A percentile compares a stretch with the other conserved stretches of the same genome.
Conservation (phyloP, 1,140 invertebrate species). For the Anastatus disparis region DNA sequence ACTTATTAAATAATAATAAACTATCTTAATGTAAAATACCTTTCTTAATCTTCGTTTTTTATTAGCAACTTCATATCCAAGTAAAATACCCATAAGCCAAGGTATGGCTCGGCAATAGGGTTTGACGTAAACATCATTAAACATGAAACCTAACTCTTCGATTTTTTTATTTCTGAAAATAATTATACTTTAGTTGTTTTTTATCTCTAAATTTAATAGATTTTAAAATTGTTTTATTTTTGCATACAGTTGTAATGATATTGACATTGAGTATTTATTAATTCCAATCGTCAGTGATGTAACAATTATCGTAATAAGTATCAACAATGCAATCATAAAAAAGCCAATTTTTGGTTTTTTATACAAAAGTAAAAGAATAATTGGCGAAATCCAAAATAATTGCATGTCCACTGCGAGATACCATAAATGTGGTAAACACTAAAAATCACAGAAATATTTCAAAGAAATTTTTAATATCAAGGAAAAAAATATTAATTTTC, state of each 20-base stretch:
- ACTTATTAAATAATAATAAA: not conserved
- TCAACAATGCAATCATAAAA: too few species aligned
- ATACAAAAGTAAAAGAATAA: conserved; percentile 54
- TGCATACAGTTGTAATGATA: too few species aligned
- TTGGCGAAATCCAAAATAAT: conserved; percentile 56
- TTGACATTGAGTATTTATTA: too few species aligned
- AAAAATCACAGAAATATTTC: not conserved
- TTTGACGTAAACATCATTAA: not conserved
- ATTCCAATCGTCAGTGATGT: too few species aligned
- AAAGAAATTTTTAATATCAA: too few species aligned
- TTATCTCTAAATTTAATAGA: too few species aligned
- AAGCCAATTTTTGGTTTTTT: conserved; percentile 47
- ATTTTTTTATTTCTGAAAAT: too few species aligned
- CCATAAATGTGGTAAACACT: conserved; percentile 63
- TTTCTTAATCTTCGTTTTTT: conserved; percentile 28
- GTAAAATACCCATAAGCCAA: conserved; percentile 41
- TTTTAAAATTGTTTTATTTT: too few species aligned
- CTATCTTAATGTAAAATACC: not conserved
- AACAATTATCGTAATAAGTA: conserved; percentile 32
- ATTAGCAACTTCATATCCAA: conserved; percentile 37
- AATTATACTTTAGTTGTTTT: too few species aligned
- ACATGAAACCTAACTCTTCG: too few species aligned
- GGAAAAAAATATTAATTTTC: too few species aligned
- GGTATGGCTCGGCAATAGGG: conserved; percentile 31
- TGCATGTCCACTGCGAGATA: conserved; percentile 64